phyloP scores from a whole-genome alignment of 2,113 vertebrate genomes.

The Phaethon lepturus region DNA sequence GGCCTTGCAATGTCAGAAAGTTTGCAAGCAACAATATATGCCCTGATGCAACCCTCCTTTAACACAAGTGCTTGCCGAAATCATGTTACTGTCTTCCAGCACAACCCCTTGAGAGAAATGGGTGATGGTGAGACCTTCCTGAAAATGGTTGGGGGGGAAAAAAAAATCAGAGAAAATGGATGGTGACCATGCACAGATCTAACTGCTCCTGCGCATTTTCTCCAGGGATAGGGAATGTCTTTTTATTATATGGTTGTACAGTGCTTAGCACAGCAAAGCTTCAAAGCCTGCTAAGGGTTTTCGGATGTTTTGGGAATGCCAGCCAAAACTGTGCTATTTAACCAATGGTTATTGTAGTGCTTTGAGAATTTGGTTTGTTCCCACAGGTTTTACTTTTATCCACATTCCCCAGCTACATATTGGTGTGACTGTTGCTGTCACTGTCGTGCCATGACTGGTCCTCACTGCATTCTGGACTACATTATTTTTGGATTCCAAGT shows the following conservation, averaged over 20 bases:
- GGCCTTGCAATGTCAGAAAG: neutral
- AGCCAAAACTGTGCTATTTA: neutral
- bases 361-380: constrained; percentile 4
- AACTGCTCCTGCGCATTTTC: neutral
- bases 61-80: neutral
- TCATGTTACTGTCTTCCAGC: neutral
- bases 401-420: neutral
- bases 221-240: neutral
- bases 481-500: neutral
- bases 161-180: neutral
- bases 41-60: neutral
- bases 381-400: constrained; percentile 25
- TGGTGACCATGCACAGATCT: neutral
- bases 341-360: neutral
- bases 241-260: neutral
- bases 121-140: neutral
- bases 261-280: neutral
- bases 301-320: neutral
- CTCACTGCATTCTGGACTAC: neutral
- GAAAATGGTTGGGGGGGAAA: neutral
- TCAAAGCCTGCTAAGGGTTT: neutral
- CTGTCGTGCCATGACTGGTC: neutral
- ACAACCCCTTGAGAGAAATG: neutral
- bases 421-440: neutral
- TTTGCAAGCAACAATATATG: neutral